Evolutionary conservation across 2,113 vertebrate genomes (phyloP), one percentile per base, ranked within the genome.

Genomic region (Siniperca knerii): DNA sequence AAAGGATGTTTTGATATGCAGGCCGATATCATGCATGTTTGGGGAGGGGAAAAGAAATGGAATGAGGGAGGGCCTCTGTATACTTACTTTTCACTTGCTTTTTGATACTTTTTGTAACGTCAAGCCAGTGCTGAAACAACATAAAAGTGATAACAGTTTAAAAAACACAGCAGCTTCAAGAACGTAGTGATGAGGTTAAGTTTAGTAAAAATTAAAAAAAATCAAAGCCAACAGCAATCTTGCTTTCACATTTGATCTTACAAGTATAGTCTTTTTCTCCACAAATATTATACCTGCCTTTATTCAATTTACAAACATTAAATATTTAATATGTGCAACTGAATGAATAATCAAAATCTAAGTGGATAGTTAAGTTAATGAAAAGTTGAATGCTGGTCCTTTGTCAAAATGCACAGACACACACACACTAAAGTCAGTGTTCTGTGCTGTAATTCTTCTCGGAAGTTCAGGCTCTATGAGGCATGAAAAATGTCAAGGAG

Each of bases 71-170:
- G 4, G 10, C 0, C 2, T 44, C 18, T 62, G 29, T n/a, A 15
- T 29, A 98, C 98, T 98, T 97, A 99, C 98, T 99, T 97, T 99
- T 99, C 46, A 99, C 98, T 97, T 99, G 98, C 67, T 99, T 99
- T 96, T 98, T 99, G 84, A 99, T 99, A 92, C 98, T 99, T 95
- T 99, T 99, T 55, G 98, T 98, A 72, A 97, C 96, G 84, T 99
- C 98, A 83, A 99, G 93, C 98, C 98, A 99, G 77, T 99, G 98
- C 98, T 99, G 95, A 89, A 93, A 95, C 4, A 93, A 80, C 2
- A 92, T 3, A 42, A 81, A 79, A 73, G 65, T 50, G 20, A 76
- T 2, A 92, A 79, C 62, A 72, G 8, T 90, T 20, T 60, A 79
- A 77, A 60, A 66, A 44, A 44, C 8, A 68, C 6, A 58, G 10